These are phyloP conservation scores for Temnothorax unifasciatus DNA, from an alignment of 2,888 invertebrate species.

Conservation along the genomic window DNA sequence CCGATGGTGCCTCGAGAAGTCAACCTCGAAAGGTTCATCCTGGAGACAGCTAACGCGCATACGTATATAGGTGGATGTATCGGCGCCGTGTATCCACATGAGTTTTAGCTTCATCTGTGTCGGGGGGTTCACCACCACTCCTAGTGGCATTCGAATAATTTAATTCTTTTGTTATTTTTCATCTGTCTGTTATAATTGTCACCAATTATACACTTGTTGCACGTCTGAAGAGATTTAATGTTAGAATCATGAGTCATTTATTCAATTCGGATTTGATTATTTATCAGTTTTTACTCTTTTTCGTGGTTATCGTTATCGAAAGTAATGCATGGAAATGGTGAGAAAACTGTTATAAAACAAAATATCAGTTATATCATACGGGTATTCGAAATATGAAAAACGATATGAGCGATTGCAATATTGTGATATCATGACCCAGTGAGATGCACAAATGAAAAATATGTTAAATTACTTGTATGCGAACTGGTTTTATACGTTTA, in stretches of 20 bases:
- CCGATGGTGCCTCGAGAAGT: constrained; percentile 77
- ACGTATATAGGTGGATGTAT: constrained; percentile 41
- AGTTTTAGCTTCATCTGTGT: neutral
- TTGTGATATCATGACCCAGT: neutral
- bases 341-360: neutral
- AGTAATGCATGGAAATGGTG: no score
- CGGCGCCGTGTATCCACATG: neutral
- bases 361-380: neutral
- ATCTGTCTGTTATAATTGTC: neutral
- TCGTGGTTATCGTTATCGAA: neutral
- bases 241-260: neutral
- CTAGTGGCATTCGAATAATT: neutral
- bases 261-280: neutral
- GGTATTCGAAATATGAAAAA: neutral
- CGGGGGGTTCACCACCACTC: neutral
- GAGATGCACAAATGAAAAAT: neutral
- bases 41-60: constrained; percentile 64
- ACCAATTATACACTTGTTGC: constrained; percentile 23
- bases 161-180: neutral
- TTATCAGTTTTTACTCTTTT: neutral
- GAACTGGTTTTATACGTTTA: neutral
- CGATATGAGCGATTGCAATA: neutral
- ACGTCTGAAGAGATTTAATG: neutral
- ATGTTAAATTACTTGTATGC: neutral
- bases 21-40: constrained; percentile 76